Base-by-base conservation (phyloP, 2,797 vertebrate genomes). In the Megaceryle alcyon region DNA sequence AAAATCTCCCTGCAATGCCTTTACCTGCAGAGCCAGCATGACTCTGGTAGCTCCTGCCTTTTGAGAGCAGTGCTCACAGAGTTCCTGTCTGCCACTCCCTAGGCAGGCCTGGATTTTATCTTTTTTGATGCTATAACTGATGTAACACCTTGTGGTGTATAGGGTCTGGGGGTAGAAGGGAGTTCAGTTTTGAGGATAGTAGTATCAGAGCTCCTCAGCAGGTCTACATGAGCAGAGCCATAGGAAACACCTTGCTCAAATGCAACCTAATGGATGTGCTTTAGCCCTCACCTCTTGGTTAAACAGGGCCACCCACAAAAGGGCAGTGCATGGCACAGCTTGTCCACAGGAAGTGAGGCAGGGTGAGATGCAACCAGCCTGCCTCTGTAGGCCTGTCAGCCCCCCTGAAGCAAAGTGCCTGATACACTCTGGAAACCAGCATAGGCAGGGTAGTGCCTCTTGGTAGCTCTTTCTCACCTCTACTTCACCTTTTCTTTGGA, bases 181-280 rank as follows among this genome's bases (percentile, higher is more conserved):
- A 83, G 12, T 15, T 46, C 44, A 35, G 26, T 4, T 53, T 51
- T 39, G 48, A 26, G 14, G 21, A 15, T 0, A 2, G 29, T 41
- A 14, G 7, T 7, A 8, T 51, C 19, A 37, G 53, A 66, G 21
- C 12, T 48, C 23, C 44, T 35, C 18, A 61, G 35, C 46, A 83
- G n/a, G 23, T 64, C 35, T 35, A 31, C 46, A 9, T 14, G 46
- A 44, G 35, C n/a, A 84, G 25, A 64, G 14, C 25, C 48, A 3
- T 8, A 22, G 43, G 33, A 59, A 76, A n/a, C 11, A 23, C n/a
- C 29, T 57, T 0, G 0, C 14, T 19, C 16, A 61, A 1, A 12
- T 61, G n/a, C 28, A 60, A 11, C 25, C 14, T 21, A 26, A 19
- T 0, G 1, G 16, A 15, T 9, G 20, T 37, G 29, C 17, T 44